These are phyloP conservation scores for Enteromius mattozi DNA, from an alignment of 2,797 vertebrate genomes.

Conservation along the genomic window DNA sequence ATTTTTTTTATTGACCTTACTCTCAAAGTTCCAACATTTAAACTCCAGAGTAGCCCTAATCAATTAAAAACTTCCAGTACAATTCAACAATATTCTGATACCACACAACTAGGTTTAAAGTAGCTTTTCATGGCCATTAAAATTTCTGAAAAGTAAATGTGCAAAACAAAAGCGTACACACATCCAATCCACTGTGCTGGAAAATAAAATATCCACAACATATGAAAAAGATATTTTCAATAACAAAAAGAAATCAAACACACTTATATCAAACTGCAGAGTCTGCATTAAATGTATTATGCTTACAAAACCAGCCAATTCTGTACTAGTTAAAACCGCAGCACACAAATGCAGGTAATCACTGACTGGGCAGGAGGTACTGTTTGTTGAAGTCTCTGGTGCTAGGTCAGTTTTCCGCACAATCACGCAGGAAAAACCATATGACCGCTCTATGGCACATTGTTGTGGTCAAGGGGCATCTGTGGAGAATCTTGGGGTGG, in stretches of 20 bases:
- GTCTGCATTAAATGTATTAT: conserved; percentile 24
- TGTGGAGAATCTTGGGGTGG: conserved; percentile 56
- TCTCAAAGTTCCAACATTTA: conserved; percentile 5
- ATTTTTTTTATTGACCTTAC: conserved; percentile 20
- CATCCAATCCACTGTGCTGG: conserved; percentile 4
- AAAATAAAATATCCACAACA: conserved; percentile 37
- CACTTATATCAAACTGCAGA: conserved; percentile 19
- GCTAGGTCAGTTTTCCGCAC: conserved; percentile 33
- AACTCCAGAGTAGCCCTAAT: conserved; percentile 8
- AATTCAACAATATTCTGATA: conserved; percentile 32
- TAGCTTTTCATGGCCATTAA: not conserved
- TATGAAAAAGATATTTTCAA: conserved; percentile 16
- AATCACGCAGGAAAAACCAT: conserved; percentile 6
- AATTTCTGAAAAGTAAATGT: conserved; percentile 30
- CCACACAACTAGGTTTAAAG: conserved; percentile 6
- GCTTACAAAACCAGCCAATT: conserved; percentile 35
- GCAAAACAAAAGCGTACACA: conserved; percentile 39
- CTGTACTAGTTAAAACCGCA: not conserved
- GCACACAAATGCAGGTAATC: not conserved
- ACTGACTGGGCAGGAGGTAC: conserved; percentile 48
- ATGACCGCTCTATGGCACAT: conserved; percentile 14
- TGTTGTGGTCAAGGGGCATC: conserved; percentile 29
- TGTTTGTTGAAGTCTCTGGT: conserved; percentile 38
- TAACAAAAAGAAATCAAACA: conserved; percentile 16
- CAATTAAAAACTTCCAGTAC: conserved; percentile 35